These are phyloP conservation scores for Gopherus evgoodei DNA, from an alignment of 2,113 vertebrate genomes.

Conservation along the genomic window DNA sequence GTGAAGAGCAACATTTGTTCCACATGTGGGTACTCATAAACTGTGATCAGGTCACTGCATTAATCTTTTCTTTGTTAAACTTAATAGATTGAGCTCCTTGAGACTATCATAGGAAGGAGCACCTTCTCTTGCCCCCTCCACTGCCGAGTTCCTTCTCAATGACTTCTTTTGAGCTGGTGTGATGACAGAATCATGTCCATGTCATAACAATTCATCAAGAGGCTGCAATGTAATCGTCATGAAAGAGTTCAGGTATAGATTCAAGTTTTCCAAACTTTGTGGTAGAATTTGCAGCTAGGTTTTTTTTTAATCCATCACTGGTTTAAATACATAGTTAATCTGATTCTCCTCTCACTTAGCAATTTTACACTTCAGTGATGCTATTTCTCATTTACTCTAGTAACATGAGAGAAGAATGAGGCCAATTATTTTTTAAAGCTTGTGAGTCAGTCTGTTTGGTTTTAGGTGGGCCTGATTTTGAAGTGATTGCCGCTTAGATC, in stretches of 20 bases:
- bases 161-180: neutral
- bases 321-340: slow-evolving; percentile 39
- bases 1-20: neutral
- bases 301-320: slow-evolving; percentile 37
- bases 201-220: neutral
- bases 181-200: fast-evolving
- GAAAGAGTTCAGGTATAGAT: fast-evolving
- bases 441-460: slow-evolving; percentile 65
- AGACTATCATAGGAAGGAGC: neutral
- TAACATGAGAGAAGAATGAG: slow-evolving; percentile 62
- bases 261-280: neutral
- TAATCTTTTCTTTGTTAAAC: neutral
- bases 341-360: slow-evolving; percentile 66
- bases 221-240: neutral
- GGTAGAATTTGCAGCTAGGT: neutral
- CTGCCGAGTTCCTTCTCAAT: neutral
- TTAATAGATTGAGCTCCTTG: neutral
- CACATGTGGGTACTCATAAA: neutral
- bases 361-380: neutral
- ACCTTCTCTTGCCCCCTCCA: neutral
- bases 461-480: slow-evolving; percentile 50
- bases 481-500: slow-evolving; percentile 51
- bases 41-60: neutral
- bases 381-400: slow-evolving; percentile 51
- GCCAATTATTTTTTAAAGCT: slow-evolving; percentile 53